Conservation (phyloP, 2,888 invertebrate genomes). For the Nasonia oneida region DNA sequence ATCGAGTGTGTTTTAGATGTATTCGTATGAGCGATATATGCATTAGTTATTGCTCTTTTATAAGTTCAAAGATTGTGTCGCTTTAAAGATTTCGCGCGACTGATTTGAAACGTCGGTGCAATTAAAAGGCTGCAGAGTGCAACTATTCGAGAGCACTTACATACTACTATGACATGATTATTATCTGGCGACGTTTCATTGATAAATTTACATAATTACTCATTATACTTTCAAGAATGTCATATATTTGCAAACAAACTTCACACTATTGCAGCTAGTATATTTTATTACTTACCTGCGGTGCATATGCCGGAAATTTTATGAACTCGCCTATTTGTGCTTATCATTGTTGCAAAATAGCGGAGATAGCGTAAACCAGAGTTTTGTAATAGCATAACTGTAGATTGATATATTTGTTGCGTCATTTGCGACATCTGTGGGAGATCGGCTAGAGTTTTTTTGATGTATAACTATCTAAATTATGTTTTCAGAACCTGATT, state of each 20-base stretch:
- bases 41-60: not conserved
- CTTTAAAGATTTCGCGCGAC: not conserved
- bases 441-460: constrained; percentile 26
- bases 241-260: constrained; percentile 29
- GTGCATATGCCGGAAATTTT: constrained; percentile 6
- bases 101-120: not conserved
- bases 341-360: constrained; percentile 44
- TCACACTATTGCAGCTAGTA: not conserved
- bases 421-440: constrained; percentile 19
- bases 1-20: not conserved
- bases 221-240: constrained; percentile 43
- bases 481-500: constrained; percentile 13
- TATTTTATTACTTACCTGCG: not conserved
- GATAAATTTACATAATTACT: constrained; percentile 20
- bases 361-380: constrained; percentile 19
- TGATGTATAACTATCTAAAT: constrained; percentile 37
- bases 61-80: constrained; percentile 6
- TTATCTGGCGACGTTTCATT: not conserved
- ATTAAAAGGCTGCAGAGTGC: not conserved
- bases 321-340: not conserved
- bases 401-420: constrained; percentile 18
- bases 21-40: not conserved
- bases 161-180: constrained; percentile 18
- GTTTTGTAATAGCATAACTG: constrained; percentile 33
- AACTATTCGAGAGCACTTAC: not conserved